These are phyloP conservation scores for Cricetomys ansorgei DNA, from an alignment of 2,113 vertebrate genomes.

Conservation along the genomic window DNA sequence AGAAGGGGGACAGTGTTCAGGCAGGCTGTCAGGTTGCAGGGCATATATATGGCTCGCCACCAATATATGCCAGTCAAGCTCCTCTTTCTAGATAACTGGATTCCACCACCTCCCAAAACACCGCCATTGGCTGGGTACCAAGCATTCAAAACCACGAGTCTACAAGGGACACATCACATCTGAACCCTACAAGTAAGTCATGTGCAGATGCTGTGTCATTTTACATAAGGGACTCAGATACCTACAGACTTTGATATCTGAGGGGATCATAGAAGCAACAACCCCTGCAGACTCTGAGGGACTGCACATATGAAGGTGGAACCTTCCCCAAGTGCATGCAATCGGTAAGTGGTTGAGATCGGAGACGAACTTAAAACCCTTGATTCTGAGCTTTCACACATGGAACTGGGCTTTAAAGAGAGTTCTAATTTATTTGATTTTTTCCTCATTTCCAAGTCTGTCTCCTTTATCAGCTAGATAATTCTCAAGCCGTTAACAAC, in stretches of 20 bases:
- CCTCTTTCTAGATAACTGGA: neutral
- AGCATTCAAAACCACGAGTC: neutral
- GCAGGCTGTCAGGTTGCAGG: neutral
- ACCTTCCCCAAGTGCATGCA: neutral
- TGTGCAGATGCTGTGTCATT: neutral
- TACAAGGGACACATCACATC: neutral
- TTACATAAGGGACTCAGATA: neutral
- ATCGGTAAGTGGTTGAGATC: neutral
- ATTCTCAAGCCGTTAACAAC: neutral
- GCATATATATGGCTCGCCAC: too few relatives aligned
- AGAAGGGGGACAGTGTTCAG: too few relatives aligned
- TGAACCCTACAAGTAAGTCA: neutral
- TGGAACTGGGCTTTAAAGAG: neutral
- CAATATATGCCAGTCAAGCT: too few relatives aligned
- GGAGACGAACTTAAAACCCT: neutral
- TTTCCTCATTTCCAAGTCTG: neutral
- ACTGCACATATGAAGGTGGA: fast-evolving
- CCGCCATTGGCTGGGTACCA: neutral
- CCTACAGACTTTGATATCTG: neutral
- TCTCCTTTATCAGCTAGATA: neutral
- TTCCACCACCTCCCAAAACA: neutral
- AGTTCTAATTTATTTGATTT: neutral
- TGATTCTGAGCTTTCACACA: neutral
- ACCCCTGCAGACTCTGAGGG: neutral
- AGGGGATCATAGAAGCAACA: neutral